A percentile compares a stretch with the other conserved stretches of the same genome.
phyloP scores from a whole-genome alignment of 2,888 invertebrate species.

The Auanema sp. region DNA sequence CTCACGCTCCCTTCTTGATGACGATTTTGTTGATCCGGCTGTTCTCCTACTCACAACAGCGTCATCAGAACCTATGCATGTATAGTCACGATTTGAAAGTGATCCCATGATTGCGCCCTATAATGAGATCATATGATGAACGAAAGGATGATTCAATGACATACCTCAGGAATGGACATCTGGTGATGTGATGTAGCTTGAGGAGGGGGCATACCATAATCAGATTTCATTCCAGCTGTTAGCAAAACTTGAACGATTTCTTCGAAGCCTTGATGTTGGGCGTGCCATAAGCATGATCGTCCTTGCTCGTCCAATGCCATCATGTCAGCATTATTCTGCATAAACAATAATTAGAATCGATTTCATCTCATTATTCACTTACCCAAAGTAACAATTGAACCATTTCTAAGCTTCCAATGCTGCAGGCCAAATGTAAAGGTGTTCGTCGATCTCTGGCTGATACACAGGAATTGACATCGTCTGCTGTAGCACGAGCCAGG shows the following conservation, averaged over 20 bases:
- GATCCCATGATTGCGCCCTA: slow-evolving; percentile 26
- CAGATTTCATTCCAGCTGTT: slow-evolving; percentile 31
- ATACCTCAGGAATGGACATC: slow-evolving; percentile 23
- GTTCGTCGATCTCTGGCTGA: slow-evolving; percentile 78
- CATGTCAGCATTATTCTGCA: slow-evolving; percentile 90
- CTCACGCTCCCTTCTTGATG: no score
- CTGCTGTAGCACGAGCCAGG: slow-evolving; percentile 67
- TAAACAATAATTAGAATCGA: slow-evolving; percentile 32
- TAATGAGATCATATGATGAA: neutral
- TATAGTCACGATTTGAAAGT: slow-evolving; percentile 32
- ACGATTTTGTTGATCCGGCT: neutral
- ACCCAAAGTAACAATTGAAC: slow-evolving; percentile 94
- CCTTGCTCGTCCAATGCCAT: slow-evolving; percentile 85
- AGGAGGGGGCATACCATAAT: slow-evolving; percentile 27
- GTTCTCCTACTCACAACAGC: slow-evolving; percentile 13
- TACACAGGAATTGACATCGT: slow-evolving; percentile 79
- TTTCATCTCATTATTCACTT: slow-evolving; percentile 61
- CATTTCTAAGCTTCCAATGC: slow-evolving; percentile 67
- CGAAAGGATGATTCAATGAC: slow-evolving; percentile 3
- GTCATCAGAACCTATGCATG: slow-evolving; percentile 25
- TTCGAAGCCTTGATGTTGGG: slow-evolving; percentile 66
- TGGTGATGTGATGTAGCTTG: neutral
- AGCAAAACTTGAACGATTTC: slow-evolving; percentile 39
- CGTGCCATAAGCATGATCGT: slow-evolving; percentile 80
- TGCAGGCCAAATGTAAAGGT: slow-evolving; percentile 83